Conservation (phyloP, 2,797 vertebrate species). For the Danionella dracula region DNA sequence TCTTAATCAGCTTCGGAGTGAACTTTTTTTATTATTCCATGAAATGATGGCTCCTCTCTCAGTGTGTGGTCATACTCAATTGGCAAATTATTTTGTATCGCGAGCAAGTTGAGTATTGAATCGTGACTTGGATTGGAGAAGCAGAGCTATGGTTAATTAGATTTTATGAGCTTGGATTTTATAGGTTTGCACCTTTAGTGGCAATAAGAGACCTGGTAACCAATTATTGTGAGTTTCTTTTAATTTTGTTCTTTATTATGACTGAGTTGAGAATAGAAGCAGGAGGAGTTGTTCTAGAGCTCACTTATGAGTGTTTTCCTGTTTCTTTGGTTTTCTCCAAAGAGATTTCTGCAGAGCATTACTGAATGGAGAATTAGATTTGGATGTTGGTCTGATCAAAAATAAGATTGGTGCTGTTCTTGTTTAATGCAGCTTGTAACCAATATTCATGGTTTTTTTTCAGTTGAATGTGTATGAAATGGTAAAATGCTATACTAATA, state of each 20-base stretch:
- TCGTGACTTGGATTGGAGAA: conserved; percentile 13
- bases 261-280: conserved; percentile 41
- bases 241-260: conserved; percentile 36
- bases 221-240: conserved; percentile 41
- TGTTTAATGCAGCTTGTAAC: too few species aligned
- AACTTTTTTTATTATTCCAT: conserved; percentile 19
- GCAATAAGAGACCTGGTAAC: conserved; percentile 33
- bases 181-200: conserved; percentile 34
- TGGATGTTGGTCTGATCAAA: background rate
- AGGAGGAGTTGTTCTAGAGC: conserved; percentile 33
- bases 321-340: conserved; percentile 19
- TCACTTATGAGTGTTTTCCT: conserved; percentile 15
- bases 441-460: too few species aligned
- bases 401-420: too few species aligned
- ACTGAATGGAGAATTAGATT: background rate
- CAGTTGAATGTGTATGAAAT: too few species aligned
- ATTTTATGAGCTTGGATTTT: conserved; percentile 34
- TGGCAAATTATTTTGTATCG: conserved; percentile 21
- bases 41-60: conserved; percentile 28
- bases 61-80: background rate
- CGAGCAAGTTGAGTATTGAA: conserved; percentile 14
- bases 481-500: too few species aligned
- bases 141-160: conserved; percentile 25
- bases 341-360: conserved; percentile 27
- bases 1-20: conserved; percentile 30